Conservation (phyloP, 2,113 vertebrate genomes). For the Sphyrna mokarran region DNA sequence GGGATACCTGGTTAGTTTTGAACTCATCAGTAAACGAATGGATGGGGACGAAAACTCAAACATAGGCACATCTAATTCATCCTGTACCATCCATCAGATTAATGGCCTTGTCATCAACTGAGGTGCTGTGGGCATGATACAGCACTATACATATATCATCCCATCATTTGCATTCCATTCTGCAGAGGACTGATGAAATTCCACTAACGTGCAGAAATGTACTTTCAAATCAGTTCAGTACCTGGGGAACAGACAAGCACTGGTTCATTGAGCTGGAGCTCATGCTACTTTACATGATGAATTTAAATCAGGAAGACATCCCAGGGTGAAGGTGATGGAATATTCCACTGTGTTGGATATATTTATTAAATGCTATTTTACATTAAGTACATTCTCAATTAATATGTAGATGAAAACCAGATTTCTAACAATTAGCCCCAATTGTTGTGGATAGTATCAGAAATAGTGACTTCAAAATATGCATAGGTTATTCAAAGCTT, state of each 20-base stretch:
- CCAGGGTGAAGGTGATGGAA: conserved; percentile 2
- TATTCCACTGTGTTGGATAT: background rate
- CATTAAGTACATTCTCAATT: background rate
- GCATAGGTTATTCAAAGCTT: background rate
- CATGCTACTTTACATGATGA: conserved; percentile 11
- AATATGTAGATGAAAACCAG: background rate
- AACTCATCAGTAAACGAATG: conserved; percentile 1
- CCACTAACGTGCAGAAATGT: background rate
- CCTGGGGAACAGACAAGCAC: conserved; percentile 3
- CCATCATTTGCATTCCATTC: background rate
- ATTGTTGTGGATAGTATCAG: background rate
- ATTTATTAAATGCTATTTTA: background rate
- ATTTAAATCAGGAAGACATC: conserved; percentile 7
- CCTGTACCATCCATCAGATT: background rate
- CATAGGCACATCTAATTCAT: background rate
- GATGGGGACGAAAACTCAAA: background rate
- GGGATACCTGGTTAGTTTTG: background rate
- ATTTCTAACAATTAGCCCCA: background rate
- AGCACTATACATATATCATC: background rate
- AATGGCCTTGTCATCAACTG: background rate
- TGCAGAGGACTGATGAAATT: conserved; percentile 23
- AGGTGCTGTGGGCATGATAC: conserved; percentile 5
- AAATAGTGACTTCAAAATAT: background rate
- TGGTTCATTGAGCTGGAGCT: conserved; percentile 10
- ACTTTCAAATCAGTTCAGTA: conserved; percentile 27